These are phyloP conservation scores for Dissostichus mawsoni DNA, from an alignment of 2,113 vertebrate species.

Conservation along the genomic window DNA sequence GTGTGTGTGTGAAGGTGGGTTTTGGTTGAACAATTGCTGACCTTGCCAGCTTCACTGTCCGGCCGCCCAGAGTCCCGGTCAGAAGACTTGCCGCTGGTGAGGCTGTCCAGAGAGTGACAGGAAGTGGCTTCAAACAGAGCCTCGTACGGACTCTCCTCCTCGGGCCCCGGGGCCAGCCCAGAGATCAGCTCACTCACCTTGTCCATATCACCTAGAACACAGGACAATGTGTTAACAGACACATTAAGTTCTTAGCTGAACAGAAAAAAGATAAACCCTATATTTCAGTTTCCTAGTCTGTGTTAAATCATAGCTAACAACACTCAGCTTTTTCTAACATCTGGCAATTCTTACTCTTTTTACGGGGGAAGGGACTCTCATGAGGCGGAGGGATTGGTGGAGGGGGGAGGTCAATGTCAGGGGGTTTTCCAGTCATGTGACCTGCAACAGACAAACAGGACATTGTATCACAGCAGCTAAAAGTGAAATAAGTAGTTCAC, in stretches of 20 bases:
- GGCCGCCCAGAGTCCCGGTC: slow-evolving; percentile 89
- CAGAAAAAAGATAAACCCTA: background rate
- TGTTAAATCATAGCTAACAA: background rate
- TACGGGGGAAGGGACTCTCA: slow-evolving; percentile 80
- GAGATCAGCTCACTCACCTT: slow-evolving; percentile 88
- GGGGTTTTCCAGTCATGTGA: slow-evolving; percentile 87
- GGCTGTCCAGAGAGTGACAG: slow-evolving; percentile 95
- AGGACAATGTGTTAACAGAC: background rate
- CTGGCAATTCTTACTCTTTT: slow-evolving; percentile 71
- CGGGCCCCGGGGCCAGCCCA: slow-evolving; percentile 81
- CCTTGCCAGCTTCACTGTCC: slow-evolving; percentile 87
- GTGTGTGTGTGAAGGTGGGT: background rate
- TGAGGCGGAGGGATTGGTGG: slow-evolving; percentile 79
- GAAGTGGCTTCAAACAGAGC: slow-evolving; percentile 94
- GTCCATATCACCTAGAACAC: slow-evolving; percentile 85
- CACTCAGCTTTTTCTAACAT: slow-evolving; percentile 1
- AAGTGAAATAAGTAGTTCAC: background rate
- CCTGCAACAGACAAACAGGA: slow-evolving; percentile 75
- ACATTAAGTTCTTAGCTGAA: background rate
- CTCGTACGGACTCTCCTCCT: slow-evolving; percentile 95
- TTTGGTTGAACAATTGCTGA: slow-evolving; percentile 37
- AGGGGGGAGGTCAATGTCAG: slow-evolving; percentile 85
- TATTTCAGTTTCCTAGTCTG: background rate
- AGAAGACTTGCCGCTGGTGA: slow-evolving; percentile 92
- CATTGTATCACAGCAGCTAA: slow-evolving; percentile 21